phyloP scores from a whole-genome alignment of 2,888 invertebrate genomes.

The Watsonalla binaria region DNA sequence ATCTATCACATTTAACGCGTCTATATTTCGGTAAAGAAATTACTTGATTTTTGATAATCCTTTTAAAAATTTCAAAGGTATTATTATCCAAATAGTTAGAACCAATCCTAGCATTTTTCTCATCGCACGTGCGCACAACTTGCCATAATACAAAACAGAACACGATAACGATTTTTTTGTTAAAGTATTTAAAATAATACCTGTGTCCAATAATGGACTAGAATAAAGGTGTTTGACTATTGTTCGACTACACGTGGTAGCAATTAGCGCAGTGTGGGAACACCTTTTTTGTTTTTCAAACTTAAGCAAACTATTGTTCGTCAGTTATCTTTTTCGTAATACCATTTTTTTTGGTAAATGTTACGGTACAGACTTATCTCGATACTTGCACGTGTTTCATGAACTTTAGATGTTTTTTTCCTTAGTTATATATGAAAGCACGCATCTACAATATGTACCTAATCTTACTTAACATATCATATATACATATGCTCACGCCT shows the following conservation, averaged over 20 bases:
- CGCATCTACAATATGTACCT: too few species aligned
- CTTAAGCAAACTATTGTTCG: slow-evolving; percentile 7
- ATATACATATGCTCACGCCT: too few species aligned
- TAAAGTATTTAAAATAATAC: slow-evolving; percentile 11
- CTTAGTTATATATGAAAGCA: too few species aligned
- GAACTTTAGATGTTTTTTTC: neutral
- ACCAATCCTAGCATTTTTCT: neutral
- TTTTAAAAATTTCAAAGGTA: too few species aligned
- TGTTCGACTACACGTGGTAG: slow-evolving; percentile 41
- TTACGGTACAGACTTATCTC: neutral
- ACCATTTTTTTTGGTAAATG: neutral
- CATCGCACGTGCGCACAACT: neutral
- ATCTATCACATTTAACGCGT: too few species aligned
- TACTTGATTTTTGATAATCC: too few species aligned
- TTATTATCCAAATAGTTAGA: too few species aligned
- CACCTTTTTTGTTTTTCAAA: slow-evolving; percentile 10
- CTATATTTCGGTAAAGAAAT: too few species aligned
- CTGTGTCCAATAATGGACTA: slow-evolving; percentile 24
- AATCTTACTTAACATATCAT: too few species aligned
- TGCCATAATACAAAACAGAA: neutral
- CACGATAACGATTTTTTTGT: neutral
- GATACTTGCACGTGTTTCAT: neutral
- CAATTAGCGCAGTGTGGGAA: slow-evolving; percentile 36
- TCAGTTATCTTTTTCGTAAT: slow-evolving; percentile 1
- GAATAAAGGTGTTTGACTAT: slow-evolving; percentile 23